These are phyloP conservation scores for Triplophysa tibetana DNA, from an alignment of 2,113 vertebrate species.

Conservation along the genomic window DNA sequence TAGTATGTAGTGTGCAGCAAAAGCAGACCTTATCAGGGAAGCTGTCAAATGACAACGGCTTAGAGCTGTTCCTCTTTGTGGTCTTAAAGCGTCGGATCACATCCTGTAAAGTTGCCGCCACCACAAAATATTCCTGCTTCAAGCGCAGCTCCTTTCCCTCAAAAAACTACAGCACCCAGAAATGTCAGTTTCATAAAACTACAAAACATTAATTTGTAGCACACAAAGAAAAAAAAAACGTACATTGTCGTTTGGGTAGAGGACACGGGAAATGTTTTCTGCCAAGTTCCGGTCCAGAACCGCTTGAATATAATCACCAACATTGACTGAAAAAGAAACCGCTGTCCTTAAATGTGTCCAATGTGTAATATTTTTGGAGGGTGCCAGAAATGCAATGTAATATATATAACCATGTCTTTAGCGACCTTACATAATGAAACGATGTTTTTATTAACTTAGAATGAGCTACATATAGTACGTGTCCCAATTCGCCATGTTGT, in stretches of 20 bases:
- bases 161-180: slow-evolving; percentile 81
- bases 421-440: too few relatives aligned
- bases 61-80: slow-evolving; percentile 72
- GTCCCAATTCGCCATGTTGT: too few relatives aligned
- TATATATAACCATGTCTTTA: too few relatives aligned
- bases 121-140: slow-evolving; percentile 97
- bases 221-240: slow-evolving; percentile 54
- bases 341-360: too few relatives aligned
- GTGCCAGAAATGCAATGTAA: too few relatives aligned
- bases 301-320: slow-evolving; percentile 93
- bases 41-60: slow-evolving; percentile 74
- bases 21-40: slow-evolving; percentile 87
- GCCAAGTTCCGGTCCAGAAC: slow-evolving; percentile 87
- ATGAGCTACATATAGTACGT: not conserved
- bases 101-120: slow-evolving; percentile 94
- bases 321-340: slow-evolving; percentile 78
- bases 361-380: too few relatives aligned
- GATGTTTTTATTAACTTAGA: not conserved
- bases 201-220: not conserved
- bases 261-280: slow-evolving; percentile 86
- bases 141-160: slow-evolving; percentile 95
- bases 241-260: slow-evolving; percentile 89
- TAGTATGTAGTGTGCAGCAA: not conserved
- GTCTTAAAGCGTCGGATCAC: slow-evolving; percentile 96
- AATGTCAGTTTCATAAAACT: not conserved